A percentile compares a stretch with the other conserved stretches of the same genome.
phyloP scores from a whole-genome alignment of 2,888 invertebrate genomes.

The Entomobrya proxima region DNA sequence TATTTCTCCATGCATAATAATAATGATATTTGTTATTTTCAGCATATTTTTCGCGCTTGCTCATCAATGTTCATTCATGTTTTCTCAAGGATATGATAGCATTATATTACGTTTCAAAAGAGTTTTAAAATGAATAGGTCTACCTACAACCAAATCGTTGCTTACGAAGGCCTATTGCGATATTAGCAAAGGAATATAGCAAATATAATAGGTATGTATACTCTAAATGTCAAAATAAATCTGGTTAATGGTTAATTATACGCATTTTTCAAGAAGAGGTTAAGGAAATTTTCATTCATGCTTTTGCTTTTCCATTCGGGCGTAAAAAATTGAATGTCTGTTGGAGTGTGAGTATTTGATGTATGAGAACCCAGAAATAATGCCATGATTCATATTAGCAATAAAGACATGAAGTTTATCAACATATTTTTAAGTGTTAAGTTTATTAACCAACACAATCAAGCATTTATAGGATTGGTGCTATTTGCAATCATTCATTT shows the following conservation, averaged over 20 bases:
- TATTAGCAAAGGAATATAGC: too few relatives aligned
- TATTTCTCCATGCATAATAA: neutral
- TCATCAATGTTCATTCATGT: constrained; percentile 19
- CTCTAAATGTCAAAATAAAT: too few relatives aligned
- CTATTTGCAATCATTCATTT: too few relatives aligned
- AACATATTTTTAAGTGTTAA: neutral
- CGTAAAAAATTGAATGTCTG: too few relatives aligned
- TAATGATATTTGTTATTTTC: neutral
- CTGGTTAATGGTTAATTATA: too few relatives aligned
- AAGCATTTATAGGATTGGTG: neutral
- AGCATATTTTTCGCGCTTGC: constrained; percentile 18
- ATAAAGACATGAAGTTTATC: neutral
- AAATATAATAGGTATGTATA: too few relatives aligned
- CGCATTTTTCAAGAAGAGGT: too few relatives aligned
- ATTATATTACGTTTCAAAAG: neutral
- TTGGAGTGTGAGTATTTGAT: neutral
- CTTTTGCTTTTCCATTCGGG: too few relatives aligned
- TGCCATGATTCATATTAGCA: neutral
- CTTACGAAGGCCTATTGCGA: too few relatives aligned
- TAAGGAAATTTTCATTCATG: too few relatives aligned
- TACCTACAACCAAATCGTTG: too few relatives aligned
- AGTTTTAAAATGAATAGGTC: too few relatives aligned
- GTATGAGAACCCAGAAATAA: neutral
- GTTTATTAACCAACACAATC: neutral
- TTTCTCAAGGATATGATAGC: neutral